A percentile compares a stretch with the other conserved stretches of the same genome.
Evolutionary conservation across 2,888 invertebrate genomes (phyloP).

Genomic region (Eupithecia dodoneata): DNA sequence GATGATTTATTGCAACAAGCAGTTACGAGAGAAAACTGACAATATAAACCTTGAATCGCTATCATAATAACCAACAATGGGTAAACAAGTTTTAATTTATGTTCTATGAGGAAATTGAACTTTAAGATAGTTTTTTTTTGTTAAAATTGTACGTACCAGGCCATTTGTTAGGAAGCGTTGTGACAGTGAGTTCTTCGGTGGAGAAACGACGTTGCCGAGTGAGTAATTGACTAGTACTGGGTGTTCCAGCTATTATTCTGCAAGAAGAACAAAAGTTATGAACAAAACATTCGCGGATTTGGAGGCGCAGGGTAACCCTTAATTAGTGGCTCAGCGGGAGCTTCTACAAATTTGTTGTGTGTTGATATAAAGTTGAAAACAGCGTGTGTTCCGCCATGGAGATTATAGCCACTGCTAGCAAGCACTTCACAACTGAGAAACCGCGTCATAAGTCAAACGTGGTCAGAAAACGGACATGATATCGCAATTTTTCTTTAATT

Average conservation of each 20-base stretch:
- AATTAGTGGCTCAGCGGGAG: not conserved
- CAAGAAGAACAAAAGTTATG: constrained; percentile 24
- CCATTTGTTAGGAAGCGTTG: constrained; percentile 96
- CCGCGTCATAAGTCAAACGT: no score
- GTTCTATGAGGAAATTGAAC: not conserved
- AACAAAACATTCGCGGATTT: not conserved
- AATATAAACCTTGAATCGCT: no score
- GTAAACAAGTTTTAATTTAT: not conserved
- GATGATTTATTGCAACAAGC: no score
- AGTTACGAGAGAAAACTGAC: no score
- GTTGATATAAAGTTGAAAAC: not conserved
- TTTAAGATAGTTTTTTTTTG: not conserved
- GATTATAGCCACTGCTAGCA: not conserved
- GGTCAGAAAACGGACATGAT: no score
- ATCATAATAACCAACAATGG: not conserved
- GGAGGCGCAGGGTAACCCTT: not conserved
- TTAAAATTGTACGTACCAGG: constrained; percentile 83
- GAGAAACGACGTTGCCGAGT: constrained; percentile 89
- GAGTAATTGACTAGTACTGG: constrained; percentile 86
- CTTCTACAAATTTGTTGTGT: not conserved
- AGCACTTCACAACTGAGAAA: no score
- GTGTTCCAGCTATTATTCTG: constrained; percentile 78
- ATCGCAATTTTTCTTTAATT: no score
- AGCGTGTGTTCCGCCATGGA: not conserved
- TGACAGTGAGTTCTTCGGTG: constrained; percentile 89